Evolutionary conservation across 2,113 vertebrate genomes (phyloP), one percentile per base, ranked within the genome.

Genomic region (Alectura lathami): DNA sequence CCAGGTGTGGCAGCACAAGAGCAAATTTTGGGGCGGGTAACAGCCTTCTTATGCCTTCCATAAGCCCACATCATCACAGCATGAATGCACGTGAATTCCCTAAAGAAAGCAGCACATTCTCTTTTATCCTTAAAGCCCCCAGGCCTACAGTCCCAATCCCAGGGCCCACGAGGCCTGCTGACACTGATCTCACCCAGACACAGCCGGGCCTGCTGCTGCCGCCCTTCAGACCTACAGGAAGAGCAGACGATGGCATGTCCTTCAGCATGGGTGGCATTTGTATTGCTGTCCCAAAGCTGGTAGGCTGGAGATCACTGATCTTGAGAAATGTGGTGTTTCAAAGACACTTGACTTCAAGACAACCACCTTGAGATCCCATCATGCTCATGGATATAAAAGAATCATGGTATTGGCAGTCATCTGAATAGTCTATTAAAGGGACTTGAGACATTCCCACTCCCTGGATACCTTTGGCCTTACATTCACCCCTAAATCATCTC

Each of bases 101-200:
- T 47, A 2, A 24, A 64, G 47, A 53, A 48, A 66, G 40, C 13
- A 26, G 40, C 7, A 8, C 23, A 48, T 43, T 43, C 53, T n/a
- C 48, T 42, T 75, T 40, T 26, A 8, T 32, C 6, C 40, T 32
- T 29, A 22, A n/a, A 54, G 48, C 56, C 62, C 17, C 34, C 32
- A 43, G 34, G 45, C 21, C 27, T 20, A 13, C 0, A 0, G 51
- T 21, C 10, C 1, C 29, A 82, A 81, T 48, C 8, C 48, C 59
- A 29, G 17, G 62, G 68, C 48, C 29, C 8, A 6, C 2, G 3
- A 53, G 15, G 43, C 9, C 51, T 66, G 17, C 48, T 72, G 75
- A n/a, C 29, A 12, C 0, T 6, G 48, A 30, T n/a, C 53, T 20
- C 0, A 1, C 24, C 13, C 23, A 5, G 11, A 62, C 0, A 22